Base-by-base conservation (phyloP, 2,797 vertebrate species). In the Mionectes olivaceus region DNA sequence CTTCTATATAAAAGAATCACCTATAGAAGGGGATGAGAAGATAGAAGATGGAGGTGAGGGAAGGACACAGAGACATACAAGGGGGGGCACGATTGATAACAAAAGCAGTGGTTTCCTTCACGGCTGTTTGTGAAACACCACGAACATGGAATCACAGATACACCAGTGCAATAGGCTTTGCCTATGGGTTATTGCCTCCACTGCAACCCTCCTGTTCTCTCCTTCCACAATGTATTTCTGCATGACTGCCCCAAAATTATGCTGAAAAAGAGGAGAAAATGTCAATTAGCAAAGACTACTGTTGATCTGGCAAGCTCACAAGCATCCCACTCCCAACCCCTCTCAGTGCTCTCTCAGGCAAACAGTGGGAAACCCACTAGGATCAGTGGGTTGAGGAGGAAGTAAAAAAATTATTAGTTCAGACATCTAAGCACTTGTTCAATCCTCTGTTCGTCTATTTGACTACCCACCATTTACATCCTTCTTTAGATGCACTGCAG, bases 101-200 rank as follows among this genome's bases (percentile, higher is more conserved):
- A 82, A 79, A 44, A 90, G 82, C 80, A 74, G 43, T 80, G 83
- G 75, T 49, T 80, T 96, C 87, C 89, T 86, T 74, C 78, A 67
- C 90, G 88, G 84, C 93, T 94, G 71, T 87, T 95, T 88, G 93
- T 84, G 97, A 96, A 93, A 90, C 81, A 7, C 95, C 77, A 44
- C 60, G 52, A 93, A 90, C 88, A 75, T 50, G 50, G 86, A 97
- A 92, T 93, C 93, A 92, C 23, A 69, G 96, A 95, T 81, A 73
- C 27, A 13, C 61, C 78, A 92, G 81, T 52, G 73, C 77, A 96
- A 84, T 50, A 83, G 76, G 84, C 83, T 93, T 96, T 96, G 83
- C 90, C 90, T 93, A 68, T 39, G 79, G 60, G 86, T 80, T 95
- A 88, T 32, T 92, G 59, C 69, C 90, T 90, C 77, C 65, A 21